Conservation (phyloP, 2,888 invertebrate species). For the Lithophane ornitopus region DNA sequence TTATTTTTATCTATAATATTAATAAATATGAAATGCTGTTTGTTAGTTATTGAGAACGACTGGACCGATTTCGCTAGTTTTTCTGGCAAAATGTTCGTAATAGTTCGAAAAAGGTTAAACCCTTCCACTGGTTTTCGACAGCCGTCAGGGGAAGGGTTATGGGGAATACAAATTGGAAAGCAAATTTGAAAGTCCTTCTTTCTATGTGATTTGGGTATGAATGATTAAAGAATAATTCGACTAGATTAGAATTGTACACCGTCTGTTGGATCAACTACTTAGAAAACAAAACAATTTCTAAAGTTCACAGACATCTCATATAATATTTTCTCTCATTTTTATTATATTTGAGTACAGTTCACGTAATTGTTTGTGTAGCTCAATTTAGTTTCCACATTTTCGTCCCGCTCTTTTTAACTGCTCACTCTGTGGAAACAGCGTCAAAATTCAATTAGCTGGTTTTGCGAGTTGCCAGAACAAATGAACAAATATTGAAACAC, state of each 20-base stretch:
- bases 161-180: neutral
- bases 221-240: too few relatives aligned
- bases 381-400: conserved; percentile 43
- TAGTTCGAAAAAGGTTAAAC: too few relatives aligned
- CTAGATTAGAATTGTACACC: too few relatives aligned
- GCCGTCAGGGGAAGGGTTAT: too few relatives aligned
- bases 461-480: conserved; percentile 33
- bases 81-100: too few relatives aligned
- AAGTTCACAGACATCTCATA: neutral
- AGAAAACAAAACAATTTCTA: neutral
- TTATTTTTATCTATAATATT: neutral
- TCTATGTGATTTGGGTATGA: too few relatives aligned
- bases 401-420: conserved; percentile 12
- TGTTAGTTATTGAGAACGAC: too few relatives aligned
- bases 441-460: conserved; percentile 50
- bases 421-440: conserved; percentile 23
- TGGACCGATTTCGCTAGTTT: too few relatives aligned
- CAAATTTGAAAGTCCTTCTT: neutral
- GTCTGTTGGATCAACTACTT: too few relatives aligned
- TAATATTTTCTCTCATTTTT: conserved; percentile 8
- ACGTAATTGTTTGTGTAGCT: conserved; percentile 24
- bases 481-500: conserved; percentile 50
- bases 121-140: too few relatives aligned
- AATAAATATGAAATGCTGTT: neutral
- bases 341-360: neutral